Conservation (phyloP, 2,797 vertebrate genomes). For the Chloroceryle inda region DNA sequence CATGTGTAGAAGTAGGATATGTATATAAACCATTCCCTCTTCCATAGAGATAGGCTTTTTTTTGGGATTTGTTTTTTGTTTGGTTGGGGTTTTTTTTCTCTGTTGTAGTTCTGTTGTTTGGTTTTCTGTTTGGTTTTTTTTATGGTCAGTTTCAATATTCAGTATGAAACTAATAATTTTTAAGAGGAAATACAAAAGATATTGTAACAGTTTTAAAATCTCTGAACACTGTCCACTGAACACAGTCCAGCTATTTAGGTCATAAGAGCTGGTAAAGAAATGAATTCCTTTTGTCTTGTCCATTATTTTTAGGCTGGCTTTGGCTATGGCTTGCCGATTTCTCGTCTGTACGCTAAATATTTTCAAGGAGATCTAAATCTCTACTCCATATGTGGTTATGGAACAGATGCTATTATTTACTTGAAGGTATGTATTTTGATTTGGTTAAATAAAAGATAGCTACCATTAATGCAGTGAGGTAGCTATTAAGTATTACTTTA, state of each 20-base stretch:
- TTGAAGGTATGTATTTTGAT: slow-evolving; percentile 87
- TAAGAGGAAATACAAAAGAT: neutral
- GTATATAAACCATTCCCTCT: neutral
- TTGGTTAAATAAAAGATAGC: neutral
- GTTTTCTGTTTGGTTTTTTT: neutral
- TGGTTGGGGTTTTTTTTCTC: no score
- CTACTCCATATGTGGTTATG: slow-evolving; percentile 96
- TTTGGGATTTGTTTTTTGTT: neutral
- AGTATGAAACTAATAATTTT: neutral
- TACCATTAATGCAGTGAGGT: neutral
- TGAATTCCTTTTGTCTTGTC: neutral
- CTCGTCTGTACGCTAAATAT: slow-evolving; percentile 96
- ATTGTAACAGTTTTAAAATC: neutral
- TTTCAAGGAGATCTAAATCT: slow-evolving; percentile 98
- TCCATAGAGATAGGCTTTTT: neutral
- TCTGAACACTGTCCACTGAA: neutral
- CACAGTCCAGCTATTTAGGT: neutral
- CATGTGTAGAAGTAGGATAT: neutral
- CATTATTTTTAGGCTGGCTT: slow-evolving; percentile 90
- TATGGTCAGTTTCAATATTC: neutral
- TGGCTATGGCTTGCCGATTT: slow-evolving; percentile 97
- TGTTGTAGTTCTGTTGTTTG: no score
- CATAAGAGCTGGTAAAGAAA: neutral
- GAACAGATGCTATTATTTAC: slow-evolving; percentile 96
- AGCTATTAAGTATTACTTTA: neutral